A percentile compares a stretch with the other conserved stretches of the same genome.
Conservation (phyloP, 2,113 vertebrate genomes). For the Parotia lawesii region DNA sequence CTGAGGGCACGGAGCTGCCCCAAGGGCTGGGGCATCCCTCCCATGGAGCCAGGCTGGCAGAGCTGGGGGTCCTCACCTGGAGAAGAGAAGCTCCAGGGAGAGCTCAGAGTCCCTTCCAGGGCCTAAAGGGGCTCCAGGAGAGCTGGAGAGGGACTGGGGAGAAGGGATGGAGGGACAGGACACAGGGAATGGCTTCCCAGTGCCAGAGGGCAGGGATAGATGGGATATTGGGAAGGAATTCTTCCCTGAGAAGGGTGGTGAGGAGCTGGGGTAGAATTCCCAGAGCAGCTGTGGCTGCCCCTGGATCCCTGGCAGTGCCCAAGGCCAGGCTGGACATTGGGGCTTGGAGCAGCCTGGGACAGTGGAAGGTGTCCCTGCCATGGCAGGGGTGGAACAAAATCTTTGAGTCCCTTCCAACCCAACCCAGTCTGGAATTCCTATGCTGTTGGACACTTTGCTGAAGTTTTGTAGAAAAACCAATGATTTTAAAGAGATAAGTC, state of each 20-base stretch:
- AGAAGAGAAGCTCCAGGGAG: neutral
- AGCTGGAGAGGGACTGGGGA: neutral
- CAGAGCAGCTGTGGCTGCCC: neutral
- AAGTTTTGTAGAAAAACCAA: fast-evolving
- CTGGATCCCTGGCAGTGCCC: neutral
- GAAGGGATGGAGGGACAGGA: neutral
- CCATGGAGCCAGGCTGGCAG: neutral
- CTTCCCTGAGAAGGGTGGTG: fast-evolving
- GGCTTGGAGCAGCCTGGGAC: neutral
- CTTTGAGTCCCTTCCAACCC: neutral
- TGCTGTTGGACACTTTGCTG: neutral
- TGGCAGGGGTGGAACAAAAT: fast-evolving
- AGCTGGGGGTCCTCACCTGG: neutral
- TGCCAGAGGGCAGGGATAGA: too few species aligned
- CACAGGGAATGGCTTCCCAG: neutral
- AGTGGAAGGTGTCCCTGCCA: neutral
- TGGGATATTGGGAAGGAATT: neutral
- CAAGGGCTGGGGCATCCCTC: neutral
- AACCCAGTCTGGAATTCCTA: neutral
- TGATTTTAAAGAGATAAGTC: neutral
- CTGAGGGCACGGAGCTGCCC: too few species aligned
- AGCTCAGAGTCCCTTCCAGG: neutral
- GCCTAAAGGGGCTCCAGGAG: neutral
- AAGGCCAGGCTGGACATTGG: neutral
- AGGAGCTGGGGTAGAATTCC: neutral